phyloP scores from a whole-genome alignment of 2,797 vertebrate species.

The Lacerta agilis region DNA sequence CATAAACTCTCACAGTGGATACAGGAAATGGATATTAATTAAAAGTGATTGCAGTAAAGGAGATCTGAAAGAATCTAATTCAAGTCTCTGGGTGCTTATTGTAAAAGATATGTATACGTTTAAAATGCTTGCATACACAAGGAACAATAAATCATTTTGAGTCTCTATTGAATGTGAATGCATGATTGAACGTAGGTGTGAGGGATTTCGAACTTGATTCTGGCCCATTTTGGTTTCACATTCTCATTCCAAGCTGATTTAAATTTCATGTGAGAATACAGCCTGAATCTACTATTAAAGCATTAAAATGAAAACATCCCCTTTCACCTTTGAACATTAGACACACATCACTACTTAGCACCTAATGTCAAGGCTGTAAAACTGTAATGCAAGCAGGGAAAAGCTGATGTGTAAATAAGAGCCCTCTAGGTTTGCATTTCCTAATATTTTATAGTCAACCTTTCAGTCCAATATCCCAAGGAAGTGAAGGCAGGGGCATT shows the following conservation, averaged over 20 bases:
- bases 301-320: neutral
- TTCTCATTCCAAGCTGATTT: neutral
- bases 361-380: constrained; percentile 1
- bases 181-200: neutral
- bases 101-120: neutral
- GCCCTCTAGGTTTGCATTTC: neutral
- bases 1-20: neutral
- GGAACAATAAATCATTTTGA: neutral
- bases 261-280: neutral
- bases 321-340: neutral
- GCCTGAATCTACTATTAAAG: neutral
- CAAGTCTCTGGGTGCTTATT: neutral
- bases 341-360: neutral
- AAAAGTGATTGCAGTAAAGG: neutral
- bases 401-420: neutral
- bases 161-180: neutral
- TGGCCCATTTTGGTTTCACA: neutral
- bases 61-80: neutral
- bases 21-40: neutral
- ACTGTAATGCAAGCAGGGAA: neutral
- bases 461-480: neutral
- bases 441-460: neutral
- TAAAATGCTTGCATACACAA: neutral
- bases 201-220: neutral
- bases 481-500: neutral